A percentile compares a stretch with the other conserved stretches of the same genome.
Evolutionary conservation across 2,888 invertebrate species (phyloP).

Genomic region (Furcula furcula): DNA sequence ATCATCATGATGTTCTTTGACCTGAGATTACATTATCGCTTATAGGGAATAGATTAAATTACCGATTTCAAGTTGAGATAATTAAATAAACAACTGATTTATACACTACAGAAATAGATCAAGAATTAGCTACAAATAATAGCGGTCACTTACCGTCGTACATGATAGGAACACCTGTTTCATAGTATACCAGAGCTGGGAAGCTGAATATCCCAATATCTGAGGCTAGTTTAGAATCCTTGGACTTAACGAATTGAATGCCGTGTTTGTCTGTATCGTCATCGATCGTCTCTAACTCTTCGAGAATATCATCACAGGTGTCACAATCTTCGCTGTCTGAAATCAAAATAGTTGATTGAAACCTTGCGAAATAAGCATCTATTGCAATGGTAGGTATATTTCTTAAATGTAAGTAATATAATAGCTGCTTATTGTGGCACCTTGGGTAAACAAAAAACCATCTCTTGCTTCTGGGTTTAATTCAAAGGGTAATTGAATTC

Average conservation of each 20-base stretch:
- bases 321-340: slow-evolving; percentile 92
- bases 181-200: slow-evolving; percentile 95
- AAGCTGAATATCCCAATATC: slow-evolving; percentile 96
- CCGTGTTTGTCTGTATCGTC: slow-evolving; percentile 96
- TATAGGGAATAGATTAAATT: background rate
- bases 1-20: background rate
- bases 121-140: background rate
- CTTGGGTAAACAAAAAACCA: too few relatives aligned
- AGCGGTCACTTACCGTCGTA: slow-evolving; percentile 90
- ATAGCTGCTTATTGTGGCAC: too few relatives aligned
- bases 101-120: background rate
- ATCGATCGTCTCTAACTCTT: slow-evolving; percentile 95
- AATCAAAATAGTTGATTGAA: too few relatives aligned
- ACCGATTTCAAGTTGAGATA: too few relatives aligned
- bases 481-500: too few relatives aligned
- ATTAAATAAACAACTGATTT: too few relatives aligned
- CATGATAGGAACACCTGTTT: slow-evolving; percentile 96
- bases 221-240: slow-evolving; percentile 93
- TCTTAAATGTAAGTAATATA: too few relatives aligned
- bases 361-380: too few relatives aligned
- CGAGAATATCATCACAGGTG: slow-evolving; percentile 91
- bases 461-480: too few relatives aligned
- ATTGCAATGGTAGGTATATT: too few relatives aligned
- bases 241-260: slow-evolving; percentile 96
- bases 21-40: background rate